Conservation (phyloP, 2,888 invertebrate species). For the Pheosia tremula region DNA sequence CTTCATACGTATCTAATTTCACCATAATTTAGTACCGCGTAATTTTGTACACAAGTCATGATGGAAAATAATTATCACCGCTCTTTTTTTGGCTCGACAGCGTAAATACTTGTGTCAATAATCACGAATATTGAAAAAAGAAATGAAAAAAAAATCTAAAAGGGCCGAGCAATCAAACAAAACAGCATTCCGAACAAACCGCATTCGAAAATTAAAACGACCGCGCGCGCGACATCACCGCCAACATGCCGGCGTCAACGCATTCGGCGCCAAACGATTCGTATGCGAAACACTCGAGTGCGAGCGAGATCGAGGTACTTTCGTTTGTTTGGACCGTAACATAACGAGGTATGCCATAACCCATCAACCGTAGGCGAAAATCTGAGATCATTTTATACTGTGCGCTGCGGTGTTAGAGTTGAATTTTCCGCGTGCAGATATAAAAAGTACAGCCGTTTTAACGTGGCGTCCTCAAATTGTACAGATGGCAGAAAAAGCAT, state of each 20-base stretch:
- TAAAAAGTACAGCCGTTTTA: background rate
- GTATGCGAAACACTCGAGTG: constrained; percentile 36
- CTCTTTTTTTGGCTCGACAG: background rate
- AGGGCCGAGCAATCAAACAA: constrained; percentile 60
- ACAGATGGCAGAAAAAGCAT: constrained; percentile 67
- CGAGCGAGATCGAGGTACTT: constrained; percentile 59
- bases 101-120: constrained; percentile 28
- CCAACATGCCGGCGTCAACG: constrained; percentile 58
- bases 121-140: constrained; percentile 26
- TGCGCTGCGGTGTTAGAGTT: background rate
- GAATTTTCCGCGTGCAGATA: background rate
- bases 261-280: constrained; percentile 64
- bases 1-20: too few species aligned
- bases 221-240: constrained; percentile 69
- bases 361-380: background rate
- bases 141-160: constrained; percentile 42
- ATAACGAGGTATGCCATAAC: constrained; percentile 55
- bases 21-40: too few species aligned
- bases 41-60: background rate
- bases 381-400: background rate
- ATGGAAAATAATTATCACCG: background rate
- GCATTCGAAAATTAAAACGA: constrained; percentile 81
- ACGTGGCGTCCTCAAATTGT: constrained; percentile 41
- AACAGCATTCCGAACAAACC: constrained; percentile 71
- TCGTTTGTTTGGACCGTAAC: constrained; percentile 56